Base-by-base conservation (phyloP, 1,140 invertebrate species). In the Centruroides sculpturatus region DNA sequence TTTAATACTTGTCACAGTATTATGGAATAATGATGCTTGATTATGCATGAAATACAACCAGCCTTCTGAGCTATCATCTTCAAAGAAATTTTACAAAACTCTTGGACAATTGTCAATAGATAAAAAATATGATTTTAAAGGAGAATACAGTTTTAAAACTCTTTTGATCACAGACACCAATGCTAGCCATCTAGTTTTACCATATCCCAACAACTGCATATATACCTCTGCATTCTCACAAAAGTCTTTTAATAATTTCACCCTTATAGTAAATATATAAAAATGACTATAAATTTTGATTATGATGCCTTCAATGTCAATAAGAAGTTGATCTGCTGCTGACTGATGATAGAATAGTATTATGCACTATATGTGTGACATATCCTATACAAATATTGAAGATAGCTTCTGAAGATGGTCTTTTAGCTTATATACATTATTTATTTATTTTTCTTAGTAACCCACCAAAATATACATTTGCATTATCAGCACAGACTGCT, bases 71-170 rank as follows among this genome's bases (percentile, higher is more conserved):
- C 50, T 51, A 51, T 34, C 50, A 58, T 62, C 55, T 47, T 62
- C 60, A 56, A 65, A 62, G 52, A 62, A 62, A 36, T 52, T 62
- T 36, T 49, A 59, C n/a, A 65, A n/a, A 50, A 62, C 6, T 55
- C 13, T 55, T 23, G 56, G 55, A 52, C 56, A 62, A 10, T 59
- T 62, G 8, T 59, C 53, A 49, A 53, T 50, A 12, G 63, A 65
- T 36, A 65, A 55, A 47, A 65, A 65, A 59, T 62, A 65, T 34
- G 60, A 62, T 62, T 65, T 65, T 50, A 65, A 49, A 12, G 36
- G 55, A 48, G 53, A 49, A 62, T 46, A 65, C 5, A 65, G 23
- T 48, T 62, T 62, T 50, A 65, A 55, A 58, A 59, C 35, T 59
- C 60, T 62, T 49, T 64, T 48, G 7, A 65, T 36, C 13, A 60